Evolutionary conservation across 2,888 invertebrate species (phyloP).

Genomic region (Noctua janthe): DNA sequence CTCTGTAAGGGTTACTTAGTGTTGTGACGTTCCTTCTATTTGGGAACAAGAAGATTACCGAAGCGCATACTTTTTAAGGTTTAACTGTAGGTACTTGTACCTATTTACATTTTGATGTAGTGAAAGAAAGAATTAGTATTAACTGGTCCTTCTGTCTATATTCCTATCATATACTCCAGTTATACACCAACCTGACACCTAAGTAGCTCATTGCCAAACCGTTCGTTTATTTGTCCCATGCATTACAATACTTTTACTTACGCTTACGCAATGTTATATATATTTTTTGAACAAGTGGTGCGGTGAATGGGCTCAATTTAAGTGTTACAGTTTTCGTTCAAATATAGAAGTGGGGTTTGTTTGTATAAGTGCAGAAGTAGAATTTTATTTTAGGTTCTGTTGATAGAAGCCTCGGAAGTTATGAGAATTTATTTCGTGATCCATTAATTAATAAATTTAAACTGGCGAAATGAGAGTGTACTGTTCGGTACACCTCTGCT

Average conservation of each 20-base stretch:
- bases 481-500: too few relatives aligned
- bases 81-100: too few relatives aligned
- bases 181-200: conserved; percentile 15
- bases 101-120: too few relatives aligned
- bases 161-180: neutral
- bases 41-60: too few relatives aligned
- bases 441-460: neutral
- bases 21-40: too few relatives aligned
- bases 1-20: too few relatives aligned
- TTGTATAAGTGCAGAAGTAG: neutral
- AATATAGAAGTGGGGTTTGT: conserved; percentile 29
- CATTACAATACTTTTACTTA: conserved; percentile 59
- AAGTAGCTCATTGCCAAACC: conserved; percentile 64
- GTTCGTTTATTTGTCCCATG: conserved; percentile 54
- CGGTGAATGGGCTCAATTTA: conserved; percentile 20
- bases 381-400: neutral
- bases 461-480: too few relatives aligned
- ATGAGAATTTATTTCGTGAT: neutral
- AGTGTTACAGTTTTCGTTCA: conserved; percentile 27
- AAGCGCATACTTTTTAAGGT: too few relatives aligned
- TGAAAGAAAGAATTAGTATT: too few relatives aligned
- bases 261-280: conserved; percentile 44
- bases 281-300: conserved; percentile 56
- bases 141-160: neutral
- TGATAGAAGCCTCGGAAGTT: neutral